Conservation (phyloP, 1,140 invertebrate species). For the Anastrepha obliqua region DNA sequence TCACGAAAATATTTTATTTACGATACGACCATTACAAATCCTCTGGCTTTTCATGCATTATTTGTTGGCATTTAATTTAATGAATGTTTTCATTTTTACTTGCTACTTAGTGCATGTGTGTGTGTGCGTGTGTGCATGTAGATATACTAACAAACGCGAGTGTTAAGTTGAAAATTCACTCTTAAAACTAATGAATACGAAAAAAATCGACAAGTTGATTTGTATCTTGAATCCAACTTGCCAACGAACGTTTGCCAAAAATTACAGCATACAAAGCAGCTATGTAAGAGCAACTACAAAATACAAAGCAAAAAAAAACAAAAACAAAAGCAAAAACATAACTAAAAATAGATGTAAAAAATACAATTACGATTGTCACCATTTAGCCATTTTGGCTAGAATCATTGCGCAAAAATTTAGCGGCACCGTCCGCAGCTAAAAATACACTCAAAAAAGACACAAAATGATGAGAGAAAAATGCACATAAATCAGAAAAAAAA, state of each 20-base stretch:
- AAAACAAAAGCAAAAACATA: neutral
- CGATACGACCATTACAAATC: neutral
- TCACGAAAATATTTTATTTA: conserved; percentile 4
- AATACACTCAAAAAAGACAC: neutral
- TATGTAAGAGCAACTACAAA: neutral
- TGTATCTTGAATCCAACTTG: neutral
- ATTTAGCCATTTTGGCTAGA: conserved; percentile 20
- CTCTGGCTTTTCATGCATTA: neutral
- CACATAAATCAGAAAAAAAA: neutral
- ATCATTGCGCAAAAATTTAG: conserved; percentile 50
- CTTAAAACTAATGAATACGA: conserved; percentile 10
- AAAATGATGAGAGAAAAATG: neutral
- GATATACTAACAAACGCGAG: neutral
- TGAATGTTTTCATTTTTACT: neutral
- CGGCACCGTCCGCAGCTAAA: conserved; percentile 48
- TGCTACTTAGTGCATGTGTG: neutral
- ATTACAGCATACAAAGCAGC: neutral
- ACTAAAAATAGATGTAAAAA: neutral
- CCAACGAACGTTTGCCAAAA: neutral
- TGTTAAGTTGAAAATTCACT: neutral
- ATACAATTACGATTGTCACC: conserved; percentile 46
- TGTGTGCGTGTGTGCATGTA: neutral
- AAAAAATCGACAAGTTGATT: neutral
- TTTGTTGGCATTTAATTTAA: neutral
- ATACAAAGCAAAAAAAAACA: neutral